Evolutionary conservation across 92 coral and sea anemone genomes (phyloP).

Genomic region (Phenganax stokvisi): DNA sequence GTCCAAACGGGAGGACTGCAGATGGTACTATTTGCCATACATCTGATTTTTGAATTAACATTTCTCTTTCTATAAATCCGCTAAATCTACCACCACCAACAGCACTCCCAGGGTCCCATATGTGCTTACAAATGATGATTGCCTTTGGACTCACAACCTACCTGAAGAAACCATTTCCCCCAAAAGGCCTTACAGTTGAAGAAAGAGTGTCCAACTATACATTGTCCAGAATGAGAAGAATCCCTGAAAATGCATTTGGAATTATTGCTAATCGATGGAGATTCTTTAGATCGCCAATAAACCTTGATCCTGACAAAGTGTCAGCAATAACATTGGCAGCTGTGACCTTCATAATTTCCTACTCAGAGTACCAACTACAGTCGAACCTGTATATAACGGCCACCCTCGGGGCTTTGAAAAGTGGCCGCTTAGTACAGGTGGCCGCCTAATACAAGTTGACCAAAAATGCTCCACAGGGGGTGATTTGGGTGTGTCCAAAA

Average conservation of each 20-base stretch:
- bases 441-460: too few relatives aligned
- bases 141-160: conserved; percentile 50
- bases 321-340: conserved; percentile 38
- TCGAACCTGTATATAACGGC: too few relatives aligned
- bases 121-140: conserved; percentile 58
- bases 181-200: conserved; percentile 36
- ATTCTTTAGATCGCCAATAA: conserved; percentile 36
- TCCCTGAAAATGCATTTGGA: conserved; percentile 42
- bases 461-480: too few relatives aligned
- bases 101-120: conserved; percentile 40
- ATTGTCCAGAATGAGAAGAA: conserved; percentile 54
- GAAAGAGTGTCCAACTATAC: conserved; percentile 55
- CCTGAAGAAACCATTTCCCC: conserved; percentile 52
- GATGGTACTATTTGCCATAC: conserved; percentile 54
- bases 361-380: background rate
- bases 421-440: too few relatives aligned
- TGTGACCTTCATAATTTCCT: conserved; percentile 38
- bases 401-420: too few relatives aligned
- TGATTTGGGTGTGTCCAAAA: too few relatives aligned
- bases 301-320: conserved; percentile 39
- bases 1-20: conserved; percentile 51
- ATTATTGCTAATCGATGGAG: conserved; percentile 44
- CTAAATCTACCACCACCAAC: conserved; percentile 32
- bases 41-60: conserved; percentile 38
- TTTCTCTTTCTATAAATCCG: conserved; percentile 39